Conservation (phyloP, 2,888 invertebrate genomes). For the Epistrophe eligans region DNA sequence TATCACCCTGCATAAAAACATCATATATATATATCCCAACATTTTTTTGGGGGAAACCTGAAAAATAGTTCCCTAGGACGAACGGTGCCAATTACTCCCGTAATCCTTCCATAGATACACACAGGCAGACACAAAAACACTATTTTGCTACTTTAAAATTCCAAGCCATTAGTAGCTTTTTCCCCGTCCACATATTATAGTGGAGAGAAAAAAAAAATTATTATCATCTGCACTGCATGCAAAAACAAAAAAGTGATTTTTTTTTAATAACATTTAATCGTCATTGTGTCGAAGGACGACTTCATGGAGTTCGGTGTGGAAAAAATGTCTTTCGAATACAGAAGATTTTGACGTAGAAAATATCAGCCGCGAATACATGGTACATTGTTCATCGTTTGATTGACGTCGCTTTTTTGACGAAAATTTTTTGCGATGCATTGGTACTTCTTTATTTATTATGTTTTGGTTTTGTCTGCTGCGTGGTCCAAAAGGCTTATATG, state of each 20-base stretch:
- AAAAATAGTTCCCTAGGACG: conserved; percentile 32
- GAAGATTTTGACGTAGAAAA: not conserved
- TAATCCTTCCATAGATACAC: not conserved
- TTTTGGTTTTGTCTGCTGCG: too few relatives aligned
- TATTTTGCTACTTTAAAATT: conserved; percentile 9
- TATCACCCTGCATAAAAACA: not conserved
- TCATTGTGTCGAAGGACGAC: conserved; percentile 2
- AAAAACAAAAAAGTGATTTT: not conserved
- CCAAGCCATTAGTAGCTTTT: conserved; percentile 13
- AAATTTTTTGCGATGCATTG: too few relatives aligned
- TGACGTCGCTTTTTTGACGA: not conserved
- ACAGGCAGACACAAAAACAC: conserved; percentile 1
- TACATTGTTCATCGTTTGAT: not conserved
- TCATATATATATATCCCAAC: not conserved
- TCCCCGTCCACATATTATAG: not conserved
- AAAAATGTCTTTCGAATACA: not conserved
- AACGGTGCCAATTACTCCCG: conserved; percentile 40
- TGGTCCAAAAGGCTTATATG: too few relatives aligned
- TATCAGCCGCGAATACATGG: not conserved
- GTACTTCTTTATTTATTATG: too few relatives aligned
- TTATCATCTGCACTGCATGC: not conserved
- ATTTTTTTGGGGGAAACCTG: not conserved
- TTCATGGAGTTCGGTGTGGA: not conserved
- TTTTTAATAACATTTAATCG: not conserved
- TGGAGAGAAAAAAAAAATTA: not conserved